Evolutionary conservation across 92 coral and sea anemone species (phyloP), one percentile per base, ranked within the genome.

Genomic region (Umimayanthus chanpuru): DNA sequence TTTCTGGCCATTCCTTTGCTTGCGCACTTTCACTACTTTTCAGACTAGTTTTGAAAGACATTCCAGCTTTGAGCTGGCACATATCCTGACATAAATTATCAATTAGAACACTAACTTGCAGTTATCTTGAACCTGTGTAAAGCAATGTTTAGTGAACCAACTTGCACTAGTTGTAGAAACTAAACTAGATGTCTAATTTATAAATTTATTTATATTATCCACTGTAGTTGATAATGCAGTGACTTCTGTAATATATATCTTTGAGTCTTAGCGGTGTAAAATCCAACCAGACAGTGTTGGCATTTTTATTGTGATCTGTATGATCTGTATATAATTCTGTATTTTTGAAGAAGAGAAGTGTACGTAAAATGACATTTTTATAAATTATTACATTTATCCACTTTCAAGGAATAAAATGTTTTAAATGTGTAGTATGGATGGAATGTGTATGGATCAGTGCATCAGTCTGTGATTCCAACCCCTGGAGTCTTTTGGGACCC

Each of bases 281-380:
- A 73, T 32, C 88, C 75, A 78, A 65, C 73, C 67, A 67, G 39
- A 79, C 36, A 90, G 93, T 91, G 93, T 90, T 92, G 95, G 98
- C 89, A 90, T 95, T 95, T 95, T 95, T 95, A 95, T 91, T 89
- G 92, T 94, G 95, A 94, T 94, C 94, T 95, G 98, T 95, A 95
- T 94, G 95, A 94, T 94, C 94, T 95, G 98, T 95, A 95, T 81
- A 95, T 95, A 95, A 94, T 93, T 83, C 90, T 94, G 94, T 95
- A 95, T 95, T 95, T 95, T 95, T 95, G 90, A 95, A 92, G 86
- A 88, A 88, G 91, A 68, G 81, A 92, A 91, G 92, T 94, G 95
- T 95, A 91, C 88, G 93, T 90, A 93, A 93, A 89, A 93, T 93
- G 92, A 89, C 94, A 91, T 94, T 95, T 94, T 95, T 95, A 93